Percentiles rank a stretch among this genome's conserved stretches.
Conservation (phyloP, 2,888 invertebrate species). For the Leucozona laternaria region DNA sequence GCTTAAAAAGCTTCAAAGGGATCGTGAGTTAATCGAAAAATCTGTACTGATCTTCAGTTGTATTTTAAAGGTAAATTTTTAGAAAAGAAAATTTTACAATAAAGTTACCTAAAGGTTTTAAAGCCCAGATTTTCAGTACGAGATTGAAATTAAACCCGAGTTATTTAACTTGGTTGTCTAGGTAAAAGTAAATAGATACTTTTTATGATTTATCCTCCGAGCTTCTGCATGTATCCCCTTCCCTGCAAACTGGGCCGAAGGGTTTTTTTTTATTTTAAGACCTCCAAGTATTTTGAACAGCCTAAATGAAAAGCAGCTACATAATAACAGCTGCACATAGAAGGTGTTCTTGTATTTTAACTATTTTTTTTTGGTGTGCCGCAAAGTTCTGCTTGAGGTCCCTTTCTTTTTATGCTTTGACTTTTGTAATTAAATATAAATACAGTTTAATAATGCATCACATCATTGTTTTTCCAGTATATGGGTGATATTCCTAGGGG, state of each 20-base stretch:
- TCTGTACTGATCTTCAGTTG: slow-evolving; percentile 90
- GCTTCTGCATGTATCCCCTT: no score
- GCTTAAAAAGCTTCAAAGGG: slow-evolving; percentile 89
- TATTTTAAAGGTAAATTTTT: slow-evolving; percentile 86
- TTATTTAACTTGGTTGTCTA: no score
- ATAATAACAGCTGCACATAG: no score
- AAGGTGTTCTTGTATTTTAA: not conserved
- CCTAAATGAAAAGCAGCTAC: no score
- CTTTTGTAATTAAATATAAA: not conserved
- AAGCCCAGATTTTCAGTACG: no score
- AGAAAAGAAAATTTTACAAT: not conserved
- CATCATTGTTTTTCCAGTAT: slow-evolving; percentile 83
- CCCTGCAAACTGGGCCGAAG: no score
- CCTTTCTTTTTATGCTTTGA: not conserved
- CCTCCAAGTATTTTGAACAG: no score
- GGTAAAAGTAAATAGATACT: no score
- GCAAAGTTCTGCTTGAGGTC: not conserved
- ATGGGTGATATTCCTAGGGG: slow-evolving; percentile 97
- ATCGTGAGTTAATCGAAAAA: slow-evolving; percentile 89
- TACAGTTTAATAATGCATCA: not conserved
- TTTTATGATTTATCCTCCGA: no score
- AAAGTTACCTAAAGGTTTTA: no score
- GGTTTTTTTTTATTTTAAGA: no score
- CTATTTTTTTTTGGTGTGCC: not conserved
- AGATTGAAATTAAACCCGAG: no score